Percentiles rank a stretch among this genome's conserved stretches.
phyloP scores from a whole-genome alignment of 2,113 vertebrate species.

The Excalfactoria chinensis region DNA sequence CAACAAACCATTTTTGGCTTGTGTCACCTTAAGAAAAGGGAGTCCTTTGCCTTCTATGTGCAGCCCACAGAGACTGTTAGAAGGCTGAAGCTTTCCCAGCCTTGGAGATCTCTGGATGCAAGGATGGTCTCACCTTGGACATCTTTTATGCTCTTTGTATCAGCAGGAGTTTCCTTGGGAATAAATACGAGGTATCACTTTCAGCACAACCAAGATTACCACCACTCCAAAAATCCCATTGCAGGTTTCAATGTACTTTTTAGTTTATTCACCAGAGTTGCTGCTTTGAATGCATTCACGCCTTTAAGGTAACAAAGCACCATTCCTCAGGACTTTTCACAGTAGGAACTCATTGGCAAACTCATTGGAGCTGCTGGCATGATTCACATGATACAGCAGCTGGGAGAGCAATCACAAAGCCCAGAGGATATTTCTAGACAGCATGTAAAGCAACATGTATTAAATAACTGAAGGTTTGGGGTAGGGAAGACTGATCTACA shows the following conservation, averaged over 20 bases:
- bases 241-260: constrained; percentile 51
- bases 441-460: not conserved
- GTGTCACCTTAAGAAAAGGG: no score
- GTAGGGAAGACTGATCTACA: not conserved
- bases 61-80: no score
- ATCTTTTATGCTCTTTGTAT: no score
- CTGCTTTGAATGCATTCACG: constrained; percentile 65
- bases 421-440: not conserved
- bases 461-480: not conserved
- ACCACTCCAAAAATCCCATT: constrained; percentile 43
- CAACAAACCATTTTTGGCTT: no score
- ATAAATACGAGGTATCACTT: no score
- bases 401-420: not conserved
- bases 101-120: no score
- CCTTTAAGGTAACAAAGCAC: constrained; percentile 25
- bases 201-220: not conserved
- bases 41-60: no score
- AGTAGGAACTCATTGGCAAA: not conserved
- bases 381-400: not conserved
- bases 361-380: not conserved
- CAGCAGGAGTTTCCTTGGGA: no score
- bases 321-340: not conserved
- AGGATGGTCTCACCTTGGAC: no score
- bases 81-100: no score
- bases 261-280: constrained; percentile 62